phyloP scores from a whole-genome alignment of 2,113 vertebrate genomes.

The Oryzias curvinotus region DNA sequence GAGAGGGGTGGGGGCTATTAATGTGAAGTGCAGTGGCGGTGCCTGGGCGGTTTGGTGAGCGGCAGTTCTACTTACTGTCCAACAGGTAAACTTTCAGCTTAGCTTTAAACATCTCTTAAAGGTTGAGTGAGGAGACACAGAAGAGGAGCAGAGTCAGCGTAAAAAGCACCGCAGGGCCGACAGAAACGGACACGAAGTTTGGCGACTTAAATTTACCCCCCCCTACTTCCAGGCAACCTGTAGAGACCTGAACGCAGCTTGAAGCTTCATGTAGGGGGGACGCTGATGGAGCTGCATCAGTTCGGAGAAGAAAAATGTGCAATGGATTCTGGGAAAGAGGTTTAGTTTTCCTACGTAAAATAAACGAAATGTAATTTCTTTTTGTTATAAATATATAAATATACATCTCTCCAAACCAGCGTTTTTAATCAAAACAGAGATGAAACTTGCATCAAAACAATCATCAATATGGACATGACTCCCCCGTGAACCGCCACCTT shows the following conservation, averaged over 20 bases:
- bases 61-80: slow-evolving; percentile 74
- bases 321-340: neutral
- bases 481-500: no score
- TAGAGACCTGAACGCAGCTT: slow-evolving; percentile 24
- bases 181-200: no score
- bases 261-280: neutral
- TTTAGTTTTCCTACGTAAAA: no score
- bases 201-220: slow-evolving; percentile 28
- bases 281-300: neutral
- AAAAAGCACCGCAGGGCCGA: neutral
- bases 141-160: slow-evolving; percentile 45
- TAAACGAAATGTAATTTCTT: no score
- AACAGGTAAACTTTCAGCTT: slow-evolving; percentile 76
- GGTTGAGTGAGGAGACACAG: slow-evolving; percentile 60
- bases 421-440: no score
- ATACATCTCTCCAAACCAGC: no score
- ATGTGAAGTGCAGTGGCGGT: neutral
- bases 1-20: neutral
- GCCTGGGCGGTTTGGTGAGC: neutral
- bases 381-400: no score
- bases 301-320: neutral
- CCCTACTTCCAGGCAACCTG: slow-evolving; percentile 37
- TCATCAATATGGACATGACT: no score
- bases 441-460: no score
- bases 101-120: slow-evolving; percentile 70